Evolutionary conservation across 2,888 invertebrate genomes (phyloP).

Genomic region (Eugnorisma glareosa): DNA sequence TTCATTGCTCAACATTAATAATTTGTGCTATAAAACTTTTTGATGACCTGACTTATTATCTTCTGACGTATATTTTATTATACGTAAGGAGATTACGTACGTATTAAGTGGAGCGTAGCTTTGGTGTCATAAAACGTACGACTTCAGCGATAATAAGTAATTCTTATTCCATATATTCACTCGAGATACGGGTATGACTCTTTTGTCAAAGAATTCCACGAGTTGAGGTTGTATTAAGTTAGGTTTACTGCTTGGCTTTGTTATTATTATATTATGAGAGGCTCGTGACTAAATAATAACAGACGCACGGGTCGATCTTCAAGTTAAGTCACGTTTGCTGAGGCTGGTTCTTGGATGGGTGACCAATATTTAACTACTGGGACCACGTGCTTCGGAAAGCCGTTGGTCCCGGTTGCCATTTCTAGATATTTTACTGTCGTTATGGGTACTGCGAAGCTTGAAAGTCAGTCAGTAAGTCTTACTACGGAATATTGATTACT

Average conservation of each 20-base stretch:
- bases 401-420: background rate
- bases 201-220: constrained; percentile 61
- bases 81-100: constrained; percentile 62
- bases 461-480: background rate
- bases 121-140: constrained; percentile 64
- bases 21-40: constrained; percentile 64
- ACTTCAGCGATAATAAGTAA: constrained; percentile 67
- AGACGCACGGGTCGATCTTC: background rate
- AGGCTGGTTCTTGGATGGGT: background rate
- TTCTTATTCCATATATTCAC: constrained; percentile 70
- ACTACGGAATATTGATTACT: too few species aligned
- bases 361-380: background rate
- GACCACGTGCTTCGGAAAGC: background rate
- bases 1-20: constrained; percentile 66
- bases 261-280: constrained; percentile 23
- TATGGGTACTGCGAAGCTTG: background rate
- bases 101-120: constrained; percentile 58
- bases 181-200: constrained; percentile 57
- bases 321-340: background rate
- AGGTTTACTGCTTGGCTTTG: constrained; percentile 57
- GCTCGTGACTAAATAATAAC: background rate
- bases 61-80: constrained; percentile 67
- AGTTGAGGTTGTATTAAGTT: constrained; percentile 51
- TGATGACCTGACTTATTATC: constrained; percentile 68
- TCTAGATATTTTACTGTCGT: background rate